phyloP scores from a whole-genome alignment of 2,113 vertebrate species.

The Callocephalon fimbriatum region DNA sequence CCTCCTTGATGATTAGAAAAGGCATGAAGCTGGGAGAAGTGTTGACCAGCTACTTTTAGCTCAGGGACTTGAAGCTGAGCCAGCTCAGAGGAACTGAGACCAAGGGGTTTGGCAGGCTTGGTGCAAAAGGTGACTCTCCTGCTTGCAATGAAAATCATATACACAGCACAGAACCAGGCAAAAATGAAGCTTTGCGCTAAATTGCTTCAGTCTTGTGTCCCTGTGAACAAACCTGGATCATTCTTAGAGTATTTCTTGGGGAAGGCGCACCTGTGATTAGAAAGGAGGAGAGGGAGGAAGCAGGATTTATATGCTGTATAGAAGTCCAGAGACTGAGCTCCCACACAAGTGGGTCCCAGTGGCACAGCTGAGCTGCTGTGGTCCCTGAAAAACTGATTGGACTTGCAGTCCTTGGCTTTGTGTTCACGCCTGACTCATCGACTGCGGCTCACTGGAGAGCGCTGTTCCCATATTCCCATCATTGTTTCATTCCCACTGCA shows the following conservation, averaged over 20 bases:
- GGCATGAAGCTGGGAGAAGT: not conserved
- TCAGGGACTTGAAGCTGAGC: not conserved
- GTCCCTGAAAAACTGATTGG: not conserved
- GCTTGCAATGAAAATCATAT: not conserved
- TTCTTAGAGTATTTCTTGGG: not conserved
- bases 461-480: not conserved
- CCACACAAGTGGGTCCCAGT: not conserved
- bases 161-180: not conserved
- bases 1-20: not conserved
- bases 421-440: not conserved
- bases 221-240: not conserved
- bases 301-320: not conserved
- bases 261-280: conserved; percentile 9
- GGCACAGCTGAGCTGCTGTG: not conserved
- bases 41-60: not conserved
- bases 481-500: not conserved
- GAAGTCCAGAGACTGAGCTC: not conserved
- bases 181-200: not conserved
- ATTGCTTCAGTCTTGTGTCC: not conserved
- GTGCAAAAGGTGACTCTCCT: not conserved
- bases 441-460: not conserved
- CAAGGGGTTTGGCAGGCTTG: not conserved
- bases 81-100: not conserved
- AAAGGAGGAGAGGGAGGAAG: not conserved
- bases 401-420: not conserved